Evolutionary conservation across 2,797 vertebrate genomes (phyloP), one percentile per base, ranked within the genome.

Genomic region (Synaphobranchus kaupii): DNA sequence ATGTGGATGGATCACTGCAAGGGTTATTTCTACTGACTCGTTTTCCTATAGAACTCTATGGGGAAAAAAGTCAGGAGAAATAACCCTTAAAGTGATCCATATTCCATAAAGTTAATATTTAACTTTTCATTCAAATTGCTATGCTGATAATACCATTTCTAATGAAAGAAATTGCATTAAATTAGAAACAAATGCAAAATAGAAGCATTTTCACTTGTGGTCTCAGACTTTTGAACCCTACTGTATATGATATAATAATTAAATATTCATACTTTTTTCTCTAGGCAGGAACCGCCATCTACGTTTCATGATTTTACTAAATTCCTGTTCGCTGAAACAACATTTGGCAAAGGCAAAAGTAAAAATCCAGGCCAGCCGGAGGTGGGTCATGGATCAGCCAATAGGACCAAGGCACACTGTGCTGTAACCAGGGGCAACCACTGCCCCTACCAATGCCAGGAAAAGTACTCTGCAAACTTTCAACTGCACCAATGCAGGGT

Each of bases 351-450:
- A 48, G 17, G 7, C 31, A 6, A 78, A 31, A 44, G 7, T 28
- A 48, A 80, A 47, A 80, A 47, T 25, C 44, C 76, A 25, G 6
- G 73, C 15, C 31, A 39, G 39, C 0, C 4, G 39, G 39, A 78
- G 34, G 73, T 8, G 39, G 34, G 15, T 47, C 31, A 15, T 44
- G 22, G 20, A 7, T 44, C 90, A 92, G 91, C 94, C 93, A 94
- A 94, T 94, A 93, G 90, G 88, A 93, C 87, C 91, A 91, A 92
- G 90, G 92, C 93, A 90, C 83, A 4, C 34, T 92, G 92, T 93
- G 90, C 93, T 92, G 94, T 95, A 94, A 92, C 94, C 90, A 94
- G 90, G 93, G 93, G 93, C 91, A 94, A 94, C 93, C 90, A 25
- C 17, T 80, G 44, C 44, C 6, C 44, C 20, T 9, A 48, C 76